Evolutionary conservation across 1,140 invertebrate genomes (phyloP).

Genomic region (Potamilus streckersoni): DNA sequence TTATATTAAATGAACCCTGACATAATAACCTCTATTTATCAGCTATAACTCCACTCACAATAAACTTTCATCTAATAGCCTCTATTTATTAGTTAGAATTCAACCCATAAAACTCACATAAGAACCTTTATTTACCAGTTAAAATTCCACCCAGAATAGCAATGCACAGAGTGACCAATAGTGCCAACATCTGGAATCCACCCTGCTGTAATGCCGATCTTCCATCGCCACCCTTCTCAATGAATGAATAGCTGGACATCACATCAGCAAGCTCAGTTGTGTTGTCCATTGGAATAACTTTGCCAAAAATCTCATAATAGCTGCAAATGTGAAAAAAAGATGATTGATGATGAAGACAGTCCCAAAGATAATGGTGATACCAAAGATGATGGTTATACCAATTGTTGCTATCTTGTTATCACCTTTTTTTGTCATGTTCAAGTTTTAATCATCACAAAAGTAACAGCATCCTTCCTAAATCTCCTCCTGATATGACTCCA

Average conservation of each 20-base stretch:
- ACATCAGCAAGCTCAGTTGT: slow-evolving; percentile 40
- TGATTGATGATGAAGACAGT: background rate
- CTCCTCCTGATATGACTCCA: too few species aligned
- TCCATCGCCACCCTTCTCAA: slow-evolving; percentile 70
- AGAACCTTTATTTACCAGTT: slow-evolving; percentile 75
- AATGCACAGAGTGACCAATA: slow-evolving; percentile 78
- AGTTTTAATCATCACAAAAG: background rate
- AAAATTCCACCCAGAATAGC: slow-evolving; percentile 81
- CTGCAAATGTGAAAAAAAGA: slow-evolving; percentile 64
- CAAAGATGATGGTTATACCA: background rate
- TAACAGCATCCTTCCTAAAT: too few species aligned
- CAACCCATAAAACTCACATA: too few species aligned
- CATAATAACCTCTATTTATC: too few species aligned
- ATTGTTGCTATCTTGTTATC: background rate
- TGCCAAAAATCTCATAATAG: slow-evolving; percentile 71
- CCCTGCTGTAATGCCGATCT: slow-evolving; percentile 80
- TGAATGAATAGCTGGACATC: slow-evolving; percentile 27
- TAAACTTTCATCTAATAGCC: background rate
- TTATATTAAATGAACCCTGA: too few species aligned
- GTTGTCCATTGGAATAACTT: slow-evolving; percentile 47
- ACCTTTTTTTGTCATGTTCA: background rate
- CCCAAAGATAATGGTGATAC: background rate
- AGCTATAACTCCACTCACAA: background rate
- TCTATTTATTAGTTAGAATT: background rate
- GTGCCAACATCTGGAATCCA: slow-evolving; percentile 80